These are phyloP conservation scores for Anguilla marmorata DNA, from an alignment of 2,797 vertebrate genomes.

Conservation along the genomic window DNA sequence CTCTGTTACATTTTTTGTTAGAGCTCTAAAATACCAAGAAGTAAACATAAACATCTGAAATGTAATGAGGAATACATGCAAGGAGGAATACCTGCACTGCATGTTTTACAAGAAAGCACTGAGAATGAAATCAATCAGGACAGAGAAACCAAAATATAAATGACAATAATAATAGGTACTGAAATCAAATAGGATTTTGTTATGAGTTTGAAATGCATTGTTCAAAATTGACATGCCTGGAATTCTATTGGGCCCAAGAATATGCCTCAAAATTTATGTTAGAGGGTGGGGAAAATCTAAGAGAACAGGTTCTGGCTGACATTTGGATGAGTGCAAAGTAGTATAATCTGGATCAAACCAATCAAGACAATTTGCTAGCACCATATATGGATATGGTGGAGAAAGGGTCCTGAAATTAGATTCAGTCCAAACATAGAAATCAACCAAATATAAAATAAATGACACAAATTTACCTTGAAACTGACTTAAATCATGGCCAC, in stretches of 20 bases:
- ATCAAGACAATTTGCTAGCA: neutral
- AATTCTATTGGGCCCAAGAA: neutral
- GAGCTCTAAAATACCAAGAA: neutral
- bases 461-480: neutral
- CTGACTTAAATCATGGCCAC: neutral
- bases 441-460: constrained; percentile 7
- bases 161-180: neutral
- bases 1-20: neutral
- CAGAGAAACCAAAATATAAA: neutral
- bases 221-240: neutral
- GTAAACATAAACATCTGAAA: neutral
- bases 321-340: neutral
- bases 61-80: neutral
- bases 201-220: neutral
- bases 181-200: neutral
- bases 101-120: neutral
- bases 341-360: neutral
- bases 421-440: neutral
- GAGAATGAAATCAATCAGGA: neutral
- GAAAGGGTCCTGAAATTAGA: neutral
- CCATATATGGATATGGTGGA: neutral
- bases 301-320: neutral
- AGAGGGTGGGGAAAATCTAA: neutral
- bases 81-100: neutral
- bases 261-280: neutral